phyloP scores from a whole-genome alignment of 1,140 invertebrate genomes.

The Conus ventricosus region DNA sequence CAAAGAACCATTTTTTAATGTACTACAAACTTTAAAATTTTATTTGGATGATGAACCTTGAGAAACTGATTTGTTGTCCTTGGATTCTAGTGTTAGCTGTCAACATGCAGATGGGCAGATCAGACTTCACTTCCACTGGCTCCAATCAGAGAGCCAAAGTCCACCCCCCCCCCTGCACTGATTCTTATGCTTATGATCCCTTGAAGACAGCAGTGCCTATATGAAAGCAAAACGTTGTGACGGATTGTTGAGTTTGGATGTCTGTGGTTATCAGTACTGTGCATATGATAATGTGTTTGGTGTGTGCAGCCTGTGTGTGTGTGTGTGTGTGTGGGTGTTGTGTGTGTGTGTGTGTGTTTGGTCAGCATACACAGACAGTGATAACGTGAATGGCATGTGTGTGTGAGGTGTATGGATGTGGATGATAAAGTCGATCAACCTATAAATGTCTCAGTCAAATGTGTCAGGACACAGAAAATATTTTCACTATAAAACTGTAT shows the following conservation, averaged over 20 bases:
- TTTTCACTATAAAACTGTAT: too few relatives aligned
- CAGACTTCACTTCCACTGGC: slow-evolving; percentile 85
- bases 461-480: too few relatives aligned
- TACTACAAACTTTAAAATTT: too few relatives aligned
- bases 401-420: background rate
- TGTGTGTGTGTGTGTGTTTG: background rate
- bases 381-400: background rate
- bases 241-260: background rate
- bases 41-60: slow-evolving; percentile 56
- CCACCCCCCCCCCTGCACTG: too few relatives aligned
- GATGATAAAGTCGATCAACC: background rate
- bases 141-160: slow-evolving; percentile 85
- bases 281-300: too few relatives aligned
- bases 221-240: too few relatives aligned
- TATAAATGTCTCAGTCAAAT: too few relatives aligned
- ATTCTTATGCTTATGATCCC: too few relatives aligned
- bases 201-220: too few relatives aligned
- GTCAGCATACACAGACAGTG: background rate
- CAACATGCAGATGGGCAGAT: slow-evolving; percentile 86
- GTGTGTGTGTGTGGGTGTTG: background rate
- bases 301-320: too few relatives aligned
- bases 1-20: too few relatives aligned
- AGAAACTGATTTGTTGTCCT: slow-evolving; percentile 77
- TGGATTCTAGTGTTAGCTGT: slow-evolving; percentile 84
- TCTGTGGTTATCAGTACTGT: background rate